Evolutionary conservation across 2,888 invertebrate genomes (phyloP), one percentile per base, ranked within the genome.

Genomic region (Lagria hirta): DNA sequence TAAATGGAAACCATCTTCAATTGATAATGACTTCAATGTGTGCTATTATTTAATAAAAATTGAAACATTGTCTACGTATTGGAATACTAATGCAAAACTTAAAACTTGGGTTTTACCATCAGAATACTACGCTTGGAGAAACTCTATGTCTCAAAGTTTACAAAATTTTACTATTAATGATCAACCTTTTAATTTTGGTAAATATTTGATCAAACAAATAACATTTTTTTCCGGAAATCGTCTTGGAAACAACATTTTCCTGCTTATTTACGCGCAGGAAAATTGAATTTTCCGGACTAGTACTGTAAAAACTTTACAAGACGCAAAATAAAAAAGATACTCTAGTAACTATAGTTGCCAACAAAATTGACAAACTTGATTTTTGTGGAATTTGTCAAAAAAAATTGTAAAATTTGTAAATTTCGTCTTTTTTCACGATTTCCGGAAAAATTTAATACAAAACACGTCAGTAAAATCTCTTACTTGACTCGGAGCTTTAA

Each of bases 141-240:
- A 83, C 55, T 77, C 83, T 32, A 84, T 89, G 84, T 76, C 83
- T 10, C 80, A 78, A 32, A 86, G 88, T 1, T 71, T 89, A 4
- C 81, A 86, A 58, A 86, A 84, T 54, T 88, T 88, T 66, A 82
- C 82, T 10, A 83, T 88, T 73, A 83, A 84, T 62, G 80, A 82
- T 48, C 84, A 87, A 65, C 82, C 84, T 47, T 87, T 89, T 67
- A 83, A 88, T 59, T 89, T 89, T 69, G 73, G 89, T 89, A 71
- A 80, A 84, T 78, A 42, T 36, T 20, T 12, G 7, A 15, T 10
- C n/a, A n/a, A n/a, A n/a, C n/a, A n/a, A n/a, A n/a, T n/a, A n/a
- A n/a, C n/a, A n/a, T n/a, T n/a, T n/a, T n/a, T n/a, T n/a, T n/a
- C n/a, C n/a, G n/a, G n/a, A n/a, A n/a, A n/a, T n/a, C n/a, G n/a